A percentile compares a stretch with the other conserved stretches of the same genome.
phyloP scores from a whole-genome alignment of 2,888 invertebrate species.

The Parnassius glacialis region DNA sequence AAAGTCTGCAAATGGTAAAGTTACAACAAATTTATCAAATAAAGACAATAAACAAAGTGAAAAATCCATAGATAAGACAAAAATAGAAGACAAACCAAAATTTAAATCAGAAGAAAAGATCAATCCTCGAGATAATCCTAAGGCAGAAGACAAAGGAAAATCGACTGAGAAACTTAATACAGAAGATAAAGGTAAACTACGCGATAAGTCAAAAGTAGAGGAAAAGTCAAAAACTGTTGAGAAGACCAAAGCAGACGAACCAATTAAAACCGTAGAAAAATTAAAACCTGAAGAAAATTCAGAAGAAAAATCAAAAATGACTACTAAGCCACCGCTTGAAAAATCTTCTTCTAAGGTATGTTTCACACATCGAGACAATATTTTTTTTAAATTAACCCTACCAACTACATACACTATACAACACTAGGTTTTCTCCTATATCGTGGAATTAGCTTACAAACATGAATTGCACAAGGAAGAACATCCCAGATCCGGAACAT shows the following conservation, averaged over 20 bases:
- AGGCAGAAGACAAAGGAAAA: slow-evolving; percentile 44
- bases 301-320: slow-evolving; percentile 60
- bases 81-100: slow-evolving; percentile 19
- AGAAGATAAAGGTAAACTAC: slow-evolving; percentile 42
- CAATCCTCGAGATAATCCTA: slow-evolving; percentile 38
- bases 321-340: slow-evolving; percentile 71
- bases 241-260: slow-evolving; percentile 35
- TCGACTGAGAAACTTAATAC: slow-evolving; percentile 34
- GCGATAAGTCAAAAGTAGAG: slow-evolving; percentile 33
- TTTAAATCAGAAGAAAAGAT: slow-evolving; percentile 38
- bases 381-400: too few species aligned
- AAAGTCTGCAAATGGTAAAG: slow-evolving; percentile 45
- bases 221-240: slow-evolving; percentile 37
- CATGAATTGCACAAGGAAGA: too few species aligned
- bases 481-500: too few species aligned
- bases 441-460: too few species aligned
- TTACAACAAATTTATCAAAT: slow-evolving; percentile 39
- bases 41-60: slow-evolving; percentile 29
- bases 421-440: too few species aligned
- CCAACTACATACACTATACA: too few species aligned
- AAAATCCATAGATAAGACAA: slow-evolving; percentile 27
- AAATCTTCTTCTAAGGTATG: slow-evolving; percentile 67
- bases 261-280: slow-evolving; percentile 39
- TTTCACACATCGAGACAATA: neutral
- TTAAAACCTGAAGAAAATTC: slow-evolving; percentile 42